Conservation (phyloP, 2,113 vertebrate genomes). For the Rana temporaria region DNA sequence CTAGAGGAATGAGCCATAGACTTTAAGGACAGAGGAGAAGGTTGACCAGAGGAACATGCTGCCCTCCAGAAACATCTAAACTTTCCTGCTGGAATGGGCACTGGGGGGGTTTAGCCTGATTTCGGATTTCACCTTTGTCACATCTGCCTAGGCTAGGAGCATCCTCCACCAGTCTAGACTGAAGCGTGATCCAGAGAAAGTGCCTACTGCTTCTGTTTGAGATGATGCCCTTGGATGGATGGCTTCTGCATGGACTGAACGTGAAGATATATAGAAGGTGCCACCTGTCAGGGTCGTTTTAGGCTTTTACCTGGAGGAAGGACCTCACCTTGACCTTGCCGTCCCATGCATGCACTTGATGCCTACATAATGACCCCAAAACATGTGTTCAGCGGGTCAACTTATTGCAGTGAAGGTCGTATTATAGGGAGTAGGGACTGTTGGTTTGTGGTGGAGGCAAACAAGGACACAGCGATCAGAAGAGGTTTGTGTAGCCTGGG, state of each 20-base stretch:
- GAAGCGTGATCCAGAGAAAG: conserved; percentile 3
- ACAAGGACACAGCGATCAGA: not conserved
- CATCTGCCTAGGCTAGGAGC: conserved; percentile 1
- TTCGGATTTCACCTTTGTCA: not conserved
- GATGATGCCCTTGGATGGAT: not conserved
- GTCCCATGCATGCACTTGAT: not conserved
- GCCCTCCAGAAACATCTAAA: not conserved
- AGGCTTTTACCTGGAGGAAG: no score
- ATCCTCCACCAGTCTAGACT: not conserved
- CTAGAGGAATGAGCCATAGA: not conserved
- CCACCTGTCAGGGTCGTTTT: no score
- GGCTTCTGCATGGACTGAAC: not conserved
- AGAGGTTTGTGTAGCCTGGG: conserved; percentile 54
- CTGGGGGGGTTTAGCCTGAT: not conserved
- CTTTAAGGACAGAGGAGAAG: not conserved
- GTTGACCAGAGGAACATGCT: not conserved
- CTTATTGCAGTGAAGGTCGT: not conserved
- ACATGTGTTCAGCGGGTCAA: not conserved
- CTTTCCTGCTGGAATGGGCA: conserved; percentile 15
- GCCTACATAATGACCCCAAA: not conserved
- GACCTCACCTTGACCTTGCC: not conserved
- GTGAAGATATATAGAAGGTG: no score
- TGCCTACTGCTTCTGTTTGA: not conserved
- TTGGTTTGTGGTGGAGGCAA: conserved; percentile 1
- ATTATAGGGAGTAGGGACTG: not conserved